A percentile compares a stretch with the other conserved stretches of the same genome.
These are phyloP conservation scores for Sinopyrophorus schimmeli DNA, from an alignment of 2,888 invertebrate species.

Conservation along the genomic window DNA sequence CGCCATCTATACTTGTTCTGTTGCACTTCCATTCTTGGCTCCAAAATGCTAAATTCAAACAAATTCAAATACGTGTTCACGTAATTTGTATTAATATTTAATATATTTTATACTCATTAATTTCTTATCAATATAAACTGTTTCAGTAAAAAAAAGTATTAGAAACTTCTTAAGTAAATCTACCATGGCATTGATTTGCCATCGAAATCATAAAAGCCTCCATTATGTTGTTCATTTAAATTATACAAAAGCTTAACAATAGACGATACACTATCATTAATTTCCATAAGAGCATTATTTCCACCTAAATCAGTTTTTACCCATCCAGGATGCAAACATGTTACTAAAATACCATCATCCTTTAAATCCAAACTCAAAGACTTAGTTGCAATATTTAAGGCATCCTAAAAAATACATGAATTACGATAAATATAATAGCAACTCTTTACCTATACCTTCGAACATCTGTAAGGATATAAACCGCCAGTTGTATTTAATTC, in stretches of 20 bases:
- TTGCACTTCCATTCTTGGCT: too few relatives aligned
- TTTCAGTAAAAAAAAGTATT: too few relatives aligned
- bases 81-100: too few relatives aligned
- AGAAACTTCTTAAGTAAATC: conserved; percentile 31
- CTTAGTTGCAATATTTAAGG: conserved; percentile 83
- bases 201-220: conserved; percentile 78
- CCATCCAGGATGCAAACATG: conserved; percentile 87
- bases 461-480: conserved; percentile 82
- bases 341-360: conserved; percentile 72
- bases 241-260: conserved; percentile 68
- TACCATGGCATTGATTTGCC: conserved; percentile 77
- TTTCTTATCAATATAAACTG: too few relatives aligned
- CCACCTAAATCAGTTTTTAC: conserved; percentile 91
- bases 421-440: not conserved
- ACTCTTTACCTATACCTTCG: conserved; percentile 67
- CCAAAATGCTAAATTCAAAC: too few relatives aligned
- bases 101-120: too few relatives aligned
- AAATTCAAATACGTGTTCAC: too few relatives aligned
- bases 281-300: conserved; percentile 71
- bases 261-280: conserved; percentile 66
- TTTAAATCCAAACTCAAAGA: conserved; percentile 82
- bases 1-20: too few relatives aligned
- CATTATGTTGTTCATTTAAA: conserved; percentile 69
- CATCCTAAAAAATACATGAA: conserved; percentile 66
- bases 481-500: conserved; percentile 74